phyloP scores from a whole-genome alignment of 2,888 invertebrate genomes.

The Torymus aiolomorphi region DNA sequence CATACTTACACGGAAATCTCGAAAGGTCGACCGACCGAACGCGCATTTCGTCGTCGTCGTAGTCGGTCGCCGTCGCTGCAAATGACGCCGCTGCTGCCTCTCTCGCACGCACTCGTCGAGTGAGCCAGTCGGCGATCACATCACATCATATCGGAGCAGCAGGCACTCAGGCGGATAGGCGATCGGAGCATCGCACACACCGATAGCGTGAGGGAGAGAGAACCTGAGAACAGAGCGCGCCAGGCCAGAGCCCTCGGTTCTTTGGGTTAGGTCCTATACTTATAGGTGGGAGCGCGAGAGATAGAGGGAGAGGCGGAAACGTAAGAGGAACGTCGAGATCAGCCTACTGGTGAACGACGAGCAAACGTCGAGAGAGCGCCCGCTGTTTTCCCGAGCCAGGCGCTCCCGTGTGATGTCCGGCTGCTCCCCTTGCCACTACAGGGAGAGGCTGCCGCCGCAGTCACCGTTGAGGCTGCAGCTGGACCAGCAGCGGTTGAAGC shows the following conservation, averaged over 20 bases:
- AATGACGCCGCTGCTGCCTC: no score
- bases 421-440: constrained; percentile 14
- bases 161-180: no score
- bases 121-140: background rate
- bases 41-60: no score
- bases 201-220: no score
- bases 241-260: no score
- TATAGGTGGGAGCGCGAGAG: background rate
- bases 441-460: constrained; percentile 24
- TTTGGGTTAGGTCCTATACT: no score
- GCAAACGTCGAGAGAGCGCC: background rate
- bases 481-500: background rate
- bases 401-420: constrained; percentile 49
- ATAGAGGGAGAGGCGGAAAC: background rate
- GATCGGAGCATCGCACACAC: no score
- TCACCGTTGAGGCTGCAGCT: constrained; percentile 6
- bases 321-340: background rate
- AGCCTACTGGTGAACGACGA: background rate
- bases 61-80: no score
- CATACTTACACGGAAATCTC: constrained; percentile 3
- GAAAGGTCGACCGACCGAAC: constrained; percentile 16
- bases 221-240: no score
- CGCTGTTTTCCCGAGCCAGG: no score
- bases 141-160: no score
- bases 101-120: constrained; percentile 1